Conservation (phyloP, 30 jellyfish, hydroid and myxozoan genomes). For the Rhopilema esculentum region DNA sequence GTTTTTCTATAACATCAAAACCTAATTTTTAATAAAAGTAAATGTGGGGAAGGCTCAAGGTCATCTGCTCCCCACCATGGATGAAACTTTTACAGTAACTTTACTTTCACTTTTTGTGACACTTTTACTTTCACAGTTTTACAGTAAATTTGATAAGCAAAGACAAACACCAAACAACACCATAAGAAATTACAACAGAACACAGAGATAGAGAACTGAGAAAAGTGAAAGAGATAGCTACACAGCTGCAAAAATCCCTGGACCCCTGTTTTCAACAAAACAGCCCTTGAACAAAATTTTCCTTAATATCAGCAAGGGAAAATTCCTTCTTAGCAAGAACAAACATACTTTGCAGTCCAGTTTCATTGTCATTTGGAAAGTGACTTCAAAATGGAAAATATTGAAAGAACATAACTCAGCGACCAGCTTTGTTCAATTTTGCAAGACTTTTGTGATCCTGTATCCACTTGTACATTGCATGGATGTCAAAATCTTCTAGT, state of each 20-base stretch:
- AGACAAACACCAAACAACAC: not conserved
- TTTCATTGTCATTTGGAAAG: not conserved
- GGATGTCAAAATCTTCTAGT: constrained; percentile 36
- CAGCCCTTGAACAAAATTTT: not conserved
- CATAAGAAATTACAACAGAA: not conserved
- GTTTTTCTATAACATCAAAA: not conserved
- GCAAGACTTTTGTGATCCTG: constrained; percentile 12
- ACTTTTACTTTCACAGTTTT: not conserved
- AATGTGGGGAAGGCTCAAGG: not conserved
- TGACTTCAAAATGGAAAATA: not conserved
- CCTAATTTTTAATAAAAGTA: not conserved
- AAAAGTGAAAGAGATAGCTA: not conserved
- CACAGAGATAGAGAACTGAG: not conserved
- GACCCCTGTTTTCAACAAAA: not conserved
- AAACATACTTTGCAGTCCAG: not conserved
- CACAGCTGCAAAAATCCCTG: not conserved
- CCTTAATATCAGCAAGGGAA: not conserved
- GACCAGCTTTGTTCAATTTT: constrained; percentile 31
- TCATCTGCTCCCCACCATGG: not conserved
- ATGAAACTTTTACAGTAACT: not conserved
- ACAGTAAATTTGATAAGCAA: not conserved
- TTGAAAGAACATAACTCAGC: not conserved
- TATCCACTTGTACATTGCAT: constrained; percentile 43
- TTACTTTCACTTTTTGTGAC: not conserved
- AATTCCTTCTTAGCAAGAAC: not conserved